Conservation (phyloP, 2,797 vertebrate species). For the Brachymystax lenok region DNA sequence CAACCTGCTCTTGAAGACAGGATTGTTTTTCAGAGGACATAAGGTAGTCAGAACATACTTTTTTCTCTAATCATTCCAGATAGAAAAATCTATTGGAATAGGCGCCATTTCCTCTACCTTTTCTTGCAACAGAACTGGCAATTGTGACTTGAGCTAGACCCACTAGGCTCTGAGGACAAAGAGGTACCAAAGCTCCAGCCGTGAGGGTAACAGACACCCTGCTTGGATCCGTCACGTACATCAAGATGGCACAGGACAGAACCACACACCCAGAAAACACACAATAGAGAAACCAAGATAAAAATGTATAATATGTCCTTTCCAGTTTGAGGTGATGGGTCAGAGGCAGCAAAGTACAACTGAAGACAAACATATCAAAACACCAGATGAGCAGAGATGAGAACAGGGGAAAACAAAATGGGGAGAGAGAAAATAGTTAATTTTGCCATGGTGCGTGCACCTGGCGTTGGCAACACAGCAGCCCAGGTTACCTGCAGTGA, state of each 20-base stretch:
- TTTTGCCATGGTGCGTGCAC: constrained; percentile 1
- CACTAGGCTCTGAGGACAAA: not conserved
- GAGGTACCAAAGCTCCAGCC: not conserved
- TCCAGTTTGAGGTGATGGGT: not conserved
- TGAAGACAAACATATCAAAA: constrained; percentile 3
- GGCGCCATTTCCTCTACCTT: not conserved
- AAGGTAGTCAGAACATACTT: not conserved
- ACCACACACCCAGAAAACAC: not conserved
- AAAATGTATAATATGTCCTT: not conserved
- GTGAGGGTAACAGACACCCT: not conserved
- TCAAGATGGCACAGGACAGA: not conserved
- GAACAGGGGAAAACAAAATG: constrained; percentile 11
- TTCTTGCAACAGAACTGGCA: not conserved
- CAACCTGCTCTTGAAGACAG: not conserved
- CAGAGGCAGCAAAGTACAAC: constrained; percentile 4
- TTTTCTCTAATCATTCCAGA: too few relatives aligned
- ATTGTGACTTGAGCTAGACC: not conserved
- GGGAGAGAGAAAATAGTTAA: not conserved
- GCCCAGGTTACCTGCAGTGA: constrained; percentile 24
- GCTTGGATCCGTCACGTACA: not conserved
- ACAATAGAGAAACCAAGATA: constrained; percentile 16
- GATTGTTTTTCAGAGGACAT: not conserved
- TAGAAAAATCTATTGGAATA: not conserved
- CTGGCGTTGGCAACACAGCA: constrained; percentile 32
- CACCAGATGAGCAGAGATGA: not conserved